A percentile compares a stretch with the other conserved stretches of the same genome.
These are phyloP conservation scores for Cylloceria caligata DNA, from an alignment of 2,888 invertebrate species.

Conservation along the genomic window DNA sequence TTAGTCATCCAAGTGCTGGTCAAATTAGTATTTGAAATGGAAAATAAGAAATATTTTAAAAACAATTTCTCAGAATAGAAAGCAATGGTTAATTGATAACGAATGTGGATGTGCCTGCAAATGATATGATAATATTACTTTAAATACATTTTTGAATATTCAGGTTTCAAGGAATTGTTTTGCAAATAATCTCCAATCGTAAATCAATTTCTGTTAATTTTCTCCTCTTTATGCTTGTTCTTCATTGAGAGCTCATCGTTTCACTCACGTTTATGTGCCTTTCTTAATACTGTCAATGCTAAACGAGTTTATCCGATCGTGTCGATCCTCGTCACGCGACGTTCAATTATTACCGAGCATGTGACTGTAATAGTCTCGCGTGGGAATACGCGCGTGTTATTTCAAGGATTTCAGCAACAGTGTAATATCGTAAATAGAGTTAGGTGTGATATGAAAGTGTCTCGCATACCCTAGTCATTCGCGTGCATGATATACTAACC, in stretches of 20 bases:
- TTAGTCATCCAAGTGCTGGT: background rate
- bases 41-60: too few relatives aligned
- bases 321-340: constrained; percentile 48
- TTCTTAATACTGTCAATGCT: constrained; percentile 41
- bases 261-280: constrained; percentile 25
- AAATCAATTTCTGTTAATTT: background rate
- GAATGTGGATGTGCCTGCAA: too few relatives aligned
- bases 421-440: background rate
- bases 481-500: constrained; percentile 13
- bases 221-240: background rate
- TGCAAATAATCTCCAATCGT: background rate
- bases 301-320: constrained; percentile 52
- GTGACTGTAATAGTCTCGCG: constrained; percentile 41
- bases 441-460: constrained; percentile 23
- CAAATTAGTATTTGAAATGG: background rate
- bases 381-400: constrained; percentile 53
- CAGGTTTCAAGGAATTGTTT: background rate
- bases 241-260: constrained; percentile 1
- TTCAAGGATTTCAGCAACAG: constrained; percentile 55
- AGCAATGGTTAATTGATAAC: too few relatives aligned
- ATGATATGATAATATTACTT: background rate
- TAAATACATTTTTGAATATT: background rate
- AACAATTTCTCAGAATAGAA: too few relatives aligned
- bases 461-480: constrained; percentile 46
- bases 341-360: constrained; percentile 58